These are phyloP conservation scores for Pangasianodon hypophthalmus DNA, from an alignment of 2,113 vertebrate genomes.

Conservation along the genomic window DNA sequence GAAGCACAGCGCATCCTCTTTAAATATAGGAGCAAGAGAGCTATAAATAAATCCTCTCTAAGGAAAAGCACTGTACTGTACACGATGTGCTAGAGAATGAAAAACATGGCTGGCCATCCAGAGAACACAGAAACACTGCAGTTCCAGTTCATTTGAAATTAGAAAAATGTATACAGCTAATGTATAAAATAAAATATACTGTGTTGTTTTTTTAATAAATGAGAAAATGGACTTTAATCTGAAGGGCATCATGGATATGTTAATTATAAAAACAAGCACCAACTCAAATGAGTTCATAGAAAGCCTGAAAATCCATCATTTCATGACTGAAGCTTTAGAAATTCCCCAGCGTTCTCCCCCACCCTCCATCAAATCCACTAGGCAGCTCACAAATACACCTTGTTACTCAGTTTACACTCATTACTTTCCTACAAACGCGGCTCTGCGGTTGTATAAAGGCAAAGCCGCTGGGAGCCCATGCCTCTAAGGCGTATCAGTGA, in stretches of 20 bases:
- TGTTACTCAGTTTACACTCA: slow-evolving; percentile 53
- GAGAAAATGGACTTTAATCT: not conserved
- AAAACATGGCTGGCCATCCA: not conserved
- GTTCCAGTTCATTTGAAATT: not conserved
- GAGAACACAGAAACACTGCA: slow-evolving; percentile 10
- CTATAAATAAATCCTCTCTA: slow-evolving; percentile 21
- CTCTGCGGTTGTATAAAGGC: slow-evolving; percentile 55
- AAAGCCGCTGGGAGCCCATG: slow-evolving; percentile 36
- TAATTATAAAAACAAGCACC: not conserved
- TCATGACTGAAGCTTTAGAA: not conserved
- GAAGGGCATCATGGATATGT: not conserved
- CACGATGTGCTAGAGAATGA: slow-evolving; percentile 21
- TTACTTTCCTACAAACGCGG: slow-evolving; percentile 45
- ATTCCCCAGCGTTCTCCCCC: not conserved
- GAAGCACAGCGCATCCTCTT: not conserved
- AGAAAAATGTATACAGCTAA: not conserved
- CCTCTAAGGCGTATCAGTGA: not conserved
- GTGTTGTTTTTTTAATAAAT: not conserved
- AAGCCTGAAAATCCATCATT: not conserved
- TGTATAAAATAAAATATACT: not conserved
- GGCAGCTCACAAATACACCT: slow-evolving; percentile 2
- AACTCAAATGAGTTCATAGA: not conserved
- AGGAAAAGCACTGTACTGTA: slow-evolving; percentile 13
- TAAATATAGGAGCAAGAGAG: slow-evolving; percentile 35
- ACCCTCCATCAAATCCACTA: not conserved